Evolutionary conservation across 2,797 vertebrate species (phyloP).

Genomic region (Paguma larvata): DNA sequence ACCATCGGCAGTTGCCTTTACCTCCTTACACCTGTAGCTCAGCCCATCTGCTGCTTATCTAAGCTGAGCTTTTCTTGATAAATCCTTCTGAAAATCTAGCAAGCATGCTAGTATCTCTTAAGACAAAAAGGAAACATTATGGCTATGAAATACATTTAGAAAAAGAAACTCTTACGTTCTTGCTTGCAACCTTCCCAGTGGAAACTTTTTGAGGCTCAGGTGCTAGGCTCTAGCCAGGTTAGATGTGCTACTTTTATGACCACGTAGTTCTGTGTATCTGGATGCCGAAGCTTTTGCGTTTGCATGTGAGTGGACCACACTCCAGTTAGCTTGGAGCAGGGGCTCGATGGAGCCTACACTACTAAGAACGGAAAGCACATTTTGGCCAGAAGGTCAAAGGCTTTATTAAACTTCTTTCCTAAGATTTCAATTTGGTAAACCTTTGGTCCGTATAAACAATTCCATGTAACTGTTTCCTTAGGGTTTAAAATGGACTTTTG

Average conservation of each 20-base stretch:
- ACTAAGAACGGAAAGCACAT: neutral
- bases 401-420: neutral
- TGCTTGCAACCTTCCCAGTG: neutral
- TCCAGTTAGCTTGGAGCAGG: neutral
- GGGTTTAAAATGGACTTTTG: constrained; percentile 11
- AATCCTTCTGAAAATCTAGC: neutral
- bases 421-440: neutral
- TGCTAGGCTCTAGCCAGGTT: neutral
- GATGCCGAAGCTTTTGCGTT: neutral
- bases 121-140: neutral
- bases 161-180: neutral
- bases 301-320: neutral
- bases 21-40: neutral
- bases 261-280: neutral
- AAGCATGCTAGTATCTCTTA: neutral
- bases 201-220: neutral
- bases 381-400: neutral
- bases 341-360: neutral
- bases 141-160: neutral
- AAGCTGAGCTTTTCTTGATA: constrained; percentile 6
- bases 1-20: neutral
- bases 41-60: neutral
- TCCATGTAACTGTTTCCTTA: neutral
- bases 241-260: neutral
- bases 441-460: neutral